Evolutionary conservation across 1,140 invertebrate species (phyloP).

Genomic region (Dendroctonus valens): DNA sequence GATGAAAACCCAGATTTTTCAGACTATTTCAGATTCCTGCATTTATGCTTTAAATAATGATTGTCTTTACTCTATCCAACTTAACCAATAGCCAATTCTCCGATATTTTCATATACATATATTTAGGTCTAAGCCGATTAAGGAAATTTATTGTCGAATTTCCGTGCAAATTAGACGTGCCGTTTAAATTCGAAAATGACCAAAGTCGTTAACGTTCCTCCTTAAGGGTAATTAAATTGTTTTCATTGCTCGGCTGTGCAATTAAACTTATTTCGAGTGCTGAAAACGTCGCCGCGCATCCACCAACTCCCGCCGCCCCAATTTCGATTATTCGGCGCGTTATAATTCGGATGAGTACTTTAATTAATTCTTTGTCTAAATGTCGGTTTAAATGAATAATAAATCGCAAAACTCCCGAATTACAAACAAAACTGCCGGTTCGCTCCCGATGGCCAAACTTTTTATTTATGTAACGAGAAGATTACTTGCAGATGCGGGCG

Average conservation of each 20-base stretch:
- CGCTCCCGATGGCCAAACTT: too few relatives aligned
- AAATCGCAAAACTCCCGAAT: slow-evolving; percentile 8
- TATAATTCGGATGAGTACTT: slow-evolving; percentile 15
- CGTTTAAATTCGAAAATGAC: slow-evolving; percentile 13
- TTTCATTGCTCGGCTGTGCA: neutral
- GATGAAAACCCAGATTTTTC: too few relatives aligned
- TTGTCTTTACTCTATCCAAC: too few relatives aligned
- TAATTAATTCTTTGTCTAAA: slow-evolving; percentile 21
- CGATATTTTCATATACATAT: too few relatives aligned
- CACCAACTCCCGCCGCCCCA: too few relatives aligned
- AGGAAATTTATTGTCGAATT: too few relatives aligned
- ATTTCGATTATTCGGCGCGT: slow-evolving; percentile 15
- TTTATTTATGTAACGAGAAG: too few relatives aligned
- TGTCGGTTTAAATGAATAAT: slow-evolving; percentile 17
- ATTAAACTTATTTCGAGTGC: slow-evolving; percentile 11
- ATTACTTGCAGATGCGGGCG: too few relatives aligned
- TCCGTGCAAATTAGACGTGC: neutral
- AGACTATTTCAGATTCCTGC: too few relatives aligned
- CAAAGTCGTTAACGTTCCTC: slow-evolving; percentile 12
- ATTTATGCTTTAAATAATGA: too few relatives aligned
- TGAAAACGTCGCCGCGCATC: neutral
- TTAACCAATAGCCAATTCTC: too few relatives aligned
- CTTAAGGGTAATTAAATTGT: slow-evolving; percentile 2
- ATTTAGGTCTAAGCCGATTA: too few relatives aligned
- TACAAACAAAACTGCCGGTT: slow-evolving; percentile 1